A percentile compares a stretch with the other conserved stretches of the same genome.
Conservation (phyloP, 2,888 invertebrate genomes). For the Tetranychus piercei region DNA sequence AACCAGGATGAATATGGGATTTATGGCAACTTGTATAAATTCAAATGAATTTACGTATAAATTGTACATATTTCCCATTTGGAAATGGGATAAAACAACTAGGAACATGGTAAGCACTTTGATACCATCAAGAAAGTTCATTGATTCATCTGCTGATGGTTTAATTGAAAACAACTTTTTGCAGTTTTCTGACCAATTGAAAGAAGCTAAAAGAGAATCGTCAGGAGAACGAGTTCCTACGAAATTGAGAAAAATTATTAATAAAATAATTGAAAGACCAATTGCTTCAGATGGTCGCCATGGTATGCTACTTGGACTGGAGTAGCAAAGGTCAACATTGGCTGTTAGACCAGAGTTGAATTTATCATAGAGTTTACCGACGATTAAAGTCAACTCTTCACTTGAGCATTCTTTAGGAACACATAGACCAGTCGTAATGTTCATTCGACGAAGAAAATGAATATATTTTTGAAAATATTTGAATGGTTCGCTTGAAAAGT, state of each 20-base stretch:
- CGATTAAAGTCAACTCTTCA: neutral
- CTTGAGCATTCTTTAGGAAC: neutral
- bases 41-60: neutral
- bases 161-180: neutral
- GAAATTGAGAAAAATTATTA: neutral
- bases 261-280: neutral
- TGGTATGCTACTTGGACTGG: neutral
- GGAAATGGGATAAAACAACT: neutral
- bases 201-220: neutral
- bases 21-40: neutral
- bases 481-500: neutral
- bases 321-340: neutral
- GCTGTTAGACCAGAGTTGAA: neutral
- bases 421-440: neutral
- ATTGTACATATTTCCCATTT: neutral
- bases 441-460: constrained; percentile 2
- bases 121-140: constrained; percentile 1
- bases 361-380: neutral
- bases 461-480: neutral
- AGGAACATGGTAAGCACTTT: constrained; percentile 2
- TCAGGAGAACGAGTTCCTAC: neutral
- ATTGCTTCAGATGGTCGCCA: neutral
- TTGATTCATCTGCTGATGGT: neutral
- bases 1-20: neutral
- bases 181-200: neutral